Conservation (phyloP, 2,888 invertebrate species). For the Catocala sponsa region DNA sequence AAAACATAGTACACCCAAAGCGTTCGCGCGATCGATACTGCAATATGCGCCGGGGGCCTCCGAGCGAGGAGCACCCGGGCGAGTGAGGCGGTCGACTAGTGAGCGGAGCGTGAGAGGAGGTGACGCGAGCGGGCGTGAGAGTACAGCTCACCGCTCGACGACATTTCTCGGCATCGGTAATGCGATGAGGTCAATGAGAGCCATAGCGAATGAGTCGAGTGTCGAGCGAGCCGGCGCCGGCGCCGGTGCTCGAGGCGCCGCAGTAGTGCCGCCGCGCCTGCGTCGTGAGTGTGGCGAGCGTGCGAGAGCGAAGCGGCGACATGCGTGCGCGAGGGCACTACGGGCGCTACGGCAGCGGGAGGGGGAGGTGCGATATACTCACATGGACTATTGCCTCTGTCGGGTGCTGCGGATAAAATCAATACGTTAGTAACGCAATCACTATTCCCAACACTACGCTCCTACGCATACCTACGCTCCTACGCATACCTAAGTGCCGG, state of each 20-base stretch:
- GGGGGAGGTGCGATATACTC: conserved; percentile 88
- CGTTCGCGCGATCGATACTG: conserved; percentile 11
- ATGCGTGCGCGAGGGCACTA: conserved; percentile 14
- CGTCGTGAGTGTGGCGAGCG: not conserved
- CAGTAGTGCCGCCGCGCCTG: not conserved
- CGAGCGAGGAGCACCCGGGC: conserved; percentile 7
- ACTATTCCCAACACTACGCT: conserved; percentile 23
- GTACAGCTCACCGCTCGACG: no score
- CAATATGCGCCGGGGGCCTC: conserved; percentile 2
- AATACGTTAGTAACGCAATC: conserved; percentile 63
- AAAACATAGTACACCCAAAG: conserved; percentile 14
- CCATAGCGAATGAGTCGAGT: no score
- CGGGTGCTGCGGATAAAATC: conserved; percentile 92
- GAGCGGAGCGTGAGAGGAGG: not conserved
- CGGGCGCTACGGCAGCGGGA: conserved; percentile 1
- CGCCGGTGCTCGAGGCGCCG: no score
- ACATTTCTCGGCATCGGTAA: no score
- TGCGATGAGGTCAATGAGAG: no score
- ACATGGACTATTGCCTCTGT: conserved; percentile 96
- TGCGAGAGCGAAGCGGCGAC: conserved; percentile 2
- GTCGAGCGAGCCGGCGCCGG: no score
- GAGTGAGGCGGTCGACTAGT: not conserved
- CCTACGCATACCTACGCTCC: not conserved
- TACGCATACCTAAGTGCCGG: no score
- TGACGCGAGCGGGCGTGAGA: no score